A percentile compares a stretch with the other conserved stretches of the same genome.
phyloP scores from a whole-genome alignment of 1,140 invertebrate genomes.

The Bombus haemorrhoidalis region DNA sequence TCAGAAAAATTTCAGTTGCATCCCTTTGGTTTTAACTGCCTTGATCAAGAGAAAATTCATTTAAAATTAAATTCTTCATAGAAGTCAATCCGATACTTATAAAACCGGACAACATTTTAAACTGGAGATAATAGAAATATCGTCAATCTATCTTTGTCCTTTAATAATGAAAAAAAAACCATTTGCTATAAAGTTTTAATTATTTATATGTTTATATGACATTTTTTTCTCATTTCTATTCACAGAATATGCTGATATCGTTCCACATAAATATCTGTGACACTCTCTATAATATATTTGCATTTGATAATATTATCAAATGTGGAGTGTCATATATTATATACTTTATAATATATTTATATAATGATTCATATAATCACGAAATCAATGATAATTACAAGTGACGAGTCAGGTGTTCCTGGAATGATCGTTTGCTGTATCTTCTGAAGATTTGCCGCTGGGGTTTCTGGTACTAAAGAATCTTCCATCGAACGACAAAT shows the following conservation, averaged over 20 bases:
- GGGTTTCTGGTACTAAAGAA: conserved; percentile 61
- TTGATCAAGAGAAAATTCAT: too few relatives aligned
- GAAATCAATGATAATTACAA: conserved; percentile 45
- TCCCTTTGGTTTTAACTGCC: too few relatives aligned
- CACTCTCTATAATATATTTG: not conserved
- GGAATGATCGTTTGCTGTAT: conserved; percentile 41
- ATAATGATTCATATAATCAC: not conserved
- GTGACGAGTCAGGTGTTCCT: conserved; percentile 63
- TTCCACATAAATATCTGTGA: not conserved
- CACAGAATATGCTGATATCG: not conserved
- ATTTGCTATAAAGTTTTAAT: not conserved
- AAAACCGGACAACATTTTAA: too few relatives aligned
- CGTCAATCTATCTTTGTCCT: too few relatives aligned
- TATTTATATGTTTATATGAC: not conserved
- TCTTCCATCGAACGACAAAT: conserved; percentile 12
- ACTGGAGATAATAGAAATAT: too few relatives aligned
- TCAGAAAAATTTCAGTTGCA: too few relatives aligned
- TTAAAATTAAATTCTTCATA: too few relatives aligned
- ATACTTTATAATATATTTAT: not conserved
- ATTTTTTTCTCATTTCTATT: not conserved
- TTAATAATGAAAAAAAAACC: too few relatives aligned
- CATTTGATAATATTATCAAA: not conserved
- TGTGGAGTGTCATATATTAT: too few relatives aligned
- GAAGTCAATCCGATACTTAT: too few relatives aligned
- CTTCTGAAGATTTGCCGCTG: conserved; percentile 19